Evolutionary conservation across 2,888 invertebrate genomes (phyloP), one percentile per base, ranked within the genome.

Genomic region (Pyrrhosoma nymphula): DNA sequence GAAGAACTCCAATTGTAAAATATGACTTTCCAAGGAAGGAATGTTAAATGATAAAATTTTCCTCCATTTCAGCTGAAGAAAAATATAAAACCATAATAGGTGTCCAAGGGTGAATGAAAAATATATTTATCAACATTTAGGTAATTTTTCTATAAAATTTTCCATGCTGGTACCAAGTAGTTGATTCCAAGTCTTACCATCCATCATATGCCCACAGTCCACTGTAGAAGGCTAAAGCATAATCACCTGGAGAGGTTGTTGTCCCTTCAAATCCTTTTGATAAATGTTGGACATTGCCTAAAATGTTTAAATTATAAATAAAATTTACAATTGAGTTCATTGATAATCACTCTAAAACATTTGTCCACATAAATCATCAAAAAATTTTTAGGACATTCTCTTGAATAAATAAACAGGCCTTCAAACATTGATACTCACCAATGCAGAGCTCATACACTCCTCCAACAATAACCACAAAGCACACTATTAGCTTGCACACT

Each of bases 131-230:
- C 12, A 8, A n/a, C 20, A 69, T n/a, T 69, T n/a, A 69, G 2
- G 10, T 69, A 6, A 1, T 35, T 82, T 82, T 82, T 82, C 30
- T 12, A 82, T 35, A 82, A 82, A 35, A 30, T 35, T 30, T 82
- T 82, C 82, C 16, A 18, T 35, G 23, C 26, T 8, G 16, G 8
- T 35, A 14, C 35, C 82, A 82, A 16, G 16, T 35, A n/a, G 35
- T 35, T 35, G 23, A 82, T 14, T 1, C 12, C 35, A 2, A 12
- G 82, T 35, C 75, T 96, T 97, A 97, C 99, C 99, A 99, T n/a
- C 99, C 99, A 96, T 99, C 99, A 96, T 98, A 99, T 0, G 99
- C 98, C 99, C 99, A 99, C 0, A 99, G 97, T 0, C 98, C 98
- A 95, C 98, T 98, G 97, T 98, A 99, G 96, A 99, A 98, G 0